Evolutionary conservation across 2,888 invertebrate genomes (phyloP).

Genomic region (Xylophagus ater): DNA sequence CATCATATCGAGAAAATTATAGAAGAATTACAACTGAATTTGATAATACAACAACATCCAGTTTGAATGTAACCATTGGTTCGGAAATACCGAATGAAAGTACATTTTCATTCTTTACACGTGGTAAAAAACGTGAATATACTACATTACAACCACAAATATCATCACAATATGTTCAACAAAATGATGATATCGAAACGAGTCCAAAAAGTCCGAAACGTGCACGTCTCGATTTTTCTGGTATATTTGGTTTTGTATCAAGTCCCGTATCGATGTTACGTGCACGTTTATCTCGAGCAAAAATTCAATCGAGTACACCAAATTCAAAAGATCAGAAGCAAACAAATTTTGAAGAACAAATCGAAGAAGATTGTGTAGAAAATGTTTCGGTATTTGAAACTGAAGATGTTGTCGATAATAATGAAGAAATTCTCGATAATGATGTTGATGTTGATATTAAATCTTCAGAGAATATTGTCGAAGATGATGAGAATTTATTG

Average conservation of each 20-base stretch:
- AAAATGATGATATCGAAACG: constrained; percentile 20
- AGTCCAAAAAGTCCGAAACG: constrained; percentile 31
- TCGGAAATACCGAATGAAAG: constrained; percentile 32
- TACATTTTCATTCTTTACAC: constrained; percentile 31
- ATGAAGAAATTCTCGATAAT: too few relatives aligned
- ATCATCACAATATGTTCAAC: constrained; percentile 4
- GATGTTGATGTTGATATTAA: too few relatives aligned
- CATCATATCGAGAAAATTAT: constrained; percentile 27
- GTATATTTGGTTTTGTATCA: constrained; percentile 28
- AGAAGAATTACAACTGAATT: constrained; percentile 31
- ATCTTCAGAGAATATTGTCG: too few relatives aligned
- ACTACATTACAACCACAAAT: constrained; percentile 24
- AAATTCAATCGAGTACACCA: constrained; percentile 29
- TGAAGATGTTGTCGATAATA: background rate
- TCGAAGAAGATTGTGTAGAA: constrained; percentile 9
- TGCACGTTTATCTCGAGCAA: constrained; percentile 29
- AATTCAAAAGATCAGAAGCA: constrained; percentile 1
- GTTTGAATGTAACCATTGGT: constrained; percentile 37
- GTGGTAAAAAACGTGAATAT: constrained; percentile 34
- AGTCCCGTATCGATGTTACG: constrained; percentile 33
- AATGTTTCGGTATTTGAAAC: constrained; percentile 10
- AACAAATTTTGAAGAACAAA: too few relatives aligned
- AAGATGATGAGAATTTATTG: too few relatives aligned
- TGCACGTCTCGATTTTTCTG: constrained; percentile 28
- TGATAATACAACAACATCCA: constrained; percentile 29